Evolutionary conservation across 2,113 vertebrate genomes (phyloP).

Genomic region (Lamprologus callipterus): DNA sequence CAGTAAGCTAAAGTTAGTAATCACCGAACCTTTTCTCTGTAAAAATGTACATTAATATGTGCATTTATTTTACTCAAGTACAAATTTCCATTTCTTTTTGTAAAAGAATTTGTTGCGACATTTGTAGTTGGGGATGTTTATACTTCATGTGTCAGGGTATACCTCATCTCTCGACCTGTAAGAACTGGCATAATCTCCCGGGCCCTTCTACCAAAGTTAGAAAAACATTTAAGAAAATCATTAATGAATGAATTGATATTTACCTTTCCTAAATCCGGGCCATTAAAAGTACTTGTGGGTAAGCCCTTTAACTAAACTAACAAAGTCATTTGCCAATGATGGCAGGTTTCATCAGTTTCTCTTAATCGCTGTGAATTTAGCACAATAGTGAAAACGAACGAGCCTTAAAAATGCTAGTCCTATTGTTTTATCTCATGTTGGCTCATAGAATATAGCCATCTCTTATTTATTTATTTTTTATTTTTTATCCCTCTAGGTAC

Average conservation of each 20-base stretch:
- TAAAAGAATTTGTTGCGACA: not conserved
- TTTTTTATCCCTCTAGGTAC: constrained; percentile 64
- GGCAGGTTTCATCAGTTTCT: not conserved
- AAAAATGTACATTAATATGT: not conserved
- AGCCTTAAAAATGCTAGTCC: not conserved
- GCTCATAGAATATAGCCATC: not conserved
- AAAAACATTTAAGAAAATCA: not conserved
- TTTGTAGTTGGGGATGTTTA: not conserved
- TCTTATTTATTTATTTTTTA: not conserved
- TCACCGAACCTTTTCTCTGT: not conserved
- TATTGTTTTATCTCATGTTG: not conserved
- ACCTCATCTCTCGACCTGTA: not conserved
- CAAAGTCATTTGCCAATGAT: not conserved
- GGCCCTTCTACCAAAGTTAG: not conserved
- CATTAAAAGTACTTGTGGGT: not conserved
- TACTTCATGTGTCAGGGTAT: not conserved
- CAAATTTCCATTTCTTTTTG: not conserved
- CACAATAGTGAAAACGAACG: rapidly evolving
- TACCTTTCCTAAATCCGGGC: not conserved
- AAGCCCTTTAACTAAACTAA: not conserved
- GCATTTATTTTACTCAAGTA: not conserved
- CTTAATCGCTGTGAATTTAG: not conserved
- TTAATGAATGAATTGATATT: not conserved
- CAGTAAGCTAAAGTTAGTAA: not conserved
- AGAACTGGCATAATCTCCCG: not conserved